Percentiles rank a stretch among this genome's conserved stretches.
Conservation (phyloP, 2,888 invertebrate genomes). For the Acrobasis repandana region DNA sequence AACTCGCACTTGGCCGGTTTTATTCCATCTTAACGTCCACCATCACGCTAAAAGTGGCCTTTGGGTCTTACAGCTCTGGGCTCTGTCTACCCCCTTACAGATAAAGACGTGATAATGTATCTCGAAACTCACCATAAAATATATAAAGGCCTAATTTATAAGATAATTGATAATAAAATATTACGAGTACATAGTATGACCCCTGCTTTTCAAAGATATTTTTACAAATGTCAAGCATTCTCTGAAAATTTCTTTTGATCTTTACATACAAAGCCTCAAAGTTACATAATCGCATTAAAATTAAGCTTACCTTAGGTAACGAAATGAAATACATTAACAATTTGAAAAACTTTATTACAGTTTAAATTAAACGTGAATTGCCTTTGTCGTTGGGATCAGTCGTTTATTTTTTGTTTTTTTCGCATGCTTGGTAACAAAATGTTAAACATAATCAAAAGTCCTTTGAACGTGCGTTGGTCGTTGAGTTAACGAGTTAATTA, state of each 20-base stretch:
- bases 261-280: background rate
- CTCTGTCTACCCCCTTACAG: too few species aligned
- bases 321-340: slow-evolving; percentile 30
- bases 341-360: slow-evolving; percentile 30
- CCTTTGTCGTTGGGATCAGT: slow-evolving; percentile 65
- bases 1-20: too few species aligned
- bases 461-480: slow-evolving; percentile 40
- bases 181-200: too few species aligned
- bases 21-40: too few species aligned
- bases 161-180: too few species aligned
- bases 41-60: too few species aligned
- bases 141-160: too few species aligned
- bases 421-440: slow-evolving; percentile 49
- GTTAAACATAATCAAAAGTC: slow-evolving; percentile 40
- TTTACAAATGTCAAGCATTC: background rate
- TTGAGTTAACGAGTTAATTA: background rate
- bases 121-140: too few species aligned
- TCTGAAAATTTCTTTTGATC: background rate
- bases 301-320: slow-evolving; percentile 1
- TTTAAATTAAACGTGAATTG: slow-evolving; percentile 34
- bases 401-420: slow-evolving; percentile 49
- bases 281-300: background rate
- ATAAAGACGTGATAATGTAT: too few species aligned
- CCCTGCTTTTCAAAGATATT: background rate
- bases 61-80: too few species aligned